phyloP scores from a whole-genome alignment of 92 coral and sea anemone species.

The Porites lobata region DNA sequence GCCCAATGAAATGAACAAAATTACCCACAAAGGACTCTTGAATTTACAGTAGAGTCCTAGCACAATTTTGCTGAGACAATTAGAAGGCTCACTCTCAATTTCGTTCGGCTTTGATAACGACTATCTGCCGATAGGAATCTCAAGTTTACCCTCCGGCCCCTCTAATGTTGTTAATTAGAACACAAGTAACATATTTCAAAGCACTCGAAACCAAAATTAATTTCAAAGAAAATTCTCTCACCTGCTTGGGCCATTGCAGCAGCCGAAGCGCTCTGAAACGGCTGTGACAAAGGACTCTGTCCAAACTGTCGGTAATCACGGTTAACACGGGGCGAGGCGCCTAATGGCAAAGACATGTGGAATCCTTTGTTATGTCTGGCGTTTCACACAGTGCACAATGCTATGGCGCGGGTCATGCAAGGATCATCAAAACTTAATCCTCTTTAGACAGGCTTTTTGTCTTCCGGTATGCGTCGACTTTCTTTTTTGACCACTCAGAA shows the following conservation, averaged over 20 bases:
- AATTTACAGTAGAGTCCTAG: too few relatives aligned
- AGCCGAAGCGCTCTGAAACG: conserved; percentile 38
- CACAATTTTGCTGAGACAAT: too few relatives aligned
- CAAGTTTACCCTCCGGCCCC: too few relatives aligned
- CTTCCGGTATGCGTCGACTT: conserved; percentile 1
- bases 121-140: too few relatives aligned
- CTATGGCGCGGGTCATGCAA: conserved; percentile 17
- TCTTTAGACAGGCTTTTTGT: conserved; percentile 5
- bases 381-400: background rate
- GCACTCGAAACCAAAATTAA: background rate
- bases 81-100: too few relatives aligned
- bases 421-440: conserved; percentile 8
- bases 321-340: conserved; percentile 37
- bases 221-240: background rate
- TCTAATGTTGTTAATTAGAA: too few relatives aligned
- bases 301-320: conserved; percentile 51
- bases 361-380: conserved; percentile 16
- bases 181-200: too few relatives aligned
- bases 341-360: conserved; percentile 49
- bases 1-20: too few relatives aligned
- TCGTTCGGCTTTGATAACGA: too few relatives aligned
- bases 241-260: conserved; percentile 56
- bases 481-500: background rate
- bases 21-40: too few relatives aligned
- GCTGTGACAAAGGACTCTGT: conserved; percentile 55